phyloP scores from a whole-genome alignment of 2,113 vertebrate genomes.

The Pyxicephalus adspersus region DNA sequence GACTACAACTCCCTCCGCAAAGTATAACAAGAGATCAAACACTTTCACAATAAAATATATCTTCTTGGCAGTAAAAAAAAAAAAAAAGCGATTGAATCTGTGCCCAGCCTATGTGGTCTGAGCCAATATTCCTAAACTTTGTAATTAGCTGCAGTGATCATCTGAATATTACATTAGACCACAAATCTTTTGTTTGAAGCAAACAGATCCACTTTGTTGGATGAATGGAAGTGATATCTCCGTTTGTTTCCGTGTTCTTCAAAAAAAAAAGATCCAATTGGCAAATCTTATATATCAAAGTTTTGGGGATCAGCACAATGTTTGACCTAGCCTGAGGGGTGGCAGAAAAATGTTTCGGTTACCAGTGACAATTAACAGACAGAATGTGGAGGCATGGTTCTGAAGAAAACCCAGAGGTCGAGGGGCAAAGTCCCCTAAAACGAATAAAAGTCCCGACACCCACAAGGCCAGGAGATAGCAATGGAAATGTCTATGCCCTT shows the following conservation, averaged over 20 bases:
- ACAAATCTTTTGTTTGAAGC: background rate
- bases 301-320: background rate
- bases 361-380: background rate
- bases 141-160: background rate
- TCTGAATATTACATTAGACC: background rate
- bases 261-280: background rate
- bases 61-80: background rate
- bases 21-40: background rate
- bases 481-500: constrained; percentile 16
- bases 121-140: background rate
- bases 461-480: constrained; percentile 12
- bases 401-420: background rate
- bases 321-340: background rate
- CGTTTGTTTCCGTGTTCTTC: background rate
- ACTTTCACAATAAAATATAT: too few relatives aligned
- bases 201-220: background rate
- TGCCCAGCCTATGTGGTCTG: background rate
- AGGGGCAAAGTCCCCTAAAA: constrained; percentile 13
- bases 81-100: too few relatives aligned
- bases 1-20: background rate
- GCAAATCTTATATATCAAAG: background rate
- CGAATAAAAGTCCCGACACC: constrained; percentile 25
- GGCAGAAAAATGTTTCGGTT: background rate
- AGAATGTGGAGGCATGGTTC: background rate
- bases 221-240: background rate